Percentiles rank a stretch among this genome's conserved stretches.
phyloP scores from a whole-genome alignment of 1,140 invertebrate species.

The Penaeus indicus region DNA sequence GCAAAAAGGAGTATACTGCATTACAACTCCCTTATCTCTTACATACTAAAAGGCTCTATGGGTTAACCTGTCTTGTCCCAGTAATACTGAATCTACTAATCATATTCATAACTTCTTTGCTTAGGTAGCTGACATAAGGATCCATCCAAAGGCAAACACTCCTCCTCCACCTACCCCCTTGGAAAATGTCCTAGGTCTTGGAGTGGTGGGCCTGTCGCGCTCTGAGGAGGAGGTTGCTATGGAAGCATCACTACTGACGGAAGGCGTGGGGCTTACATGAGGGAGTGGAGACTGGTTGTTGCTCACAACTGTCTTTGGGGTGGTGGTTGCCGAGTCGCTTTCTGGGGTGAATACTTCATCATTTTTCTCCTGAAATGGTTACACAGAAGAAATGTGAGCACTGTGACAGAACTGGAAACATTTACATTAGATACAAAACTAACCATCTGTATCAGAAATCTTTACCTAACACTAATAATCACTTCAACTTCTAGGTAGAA shows the following conservation, averaged over 20 bases:
- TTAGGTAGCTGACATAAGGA: too few species aligned
- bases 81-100: too few species aligned
- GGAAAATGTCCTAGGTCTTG: conserved; percentile 68
- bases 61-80: too few species aligned
- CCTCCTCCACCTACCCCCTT: conserved; percentile 69
- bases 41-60: too few species aligned
- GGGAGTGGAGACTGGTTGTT: conserved; percentile 72
- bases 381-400: not conserved
- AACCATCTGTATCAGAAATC: too few species aligned
- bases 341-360: conserved; percentile 77
- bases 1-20: too few species aligned
- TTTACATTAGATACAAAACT: not conserved
- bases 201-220: conserved; percentile 73
- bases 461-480: too few species aligned
- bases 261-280: conserved; percentile 66
- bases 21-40: too few species aligned
- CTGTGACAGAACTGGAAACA: not conserved
- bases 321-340: conserved; percentile 78
- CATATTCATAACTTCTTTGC: too few species aligned
- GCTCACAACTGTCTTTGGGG: conserved; percentile 78
- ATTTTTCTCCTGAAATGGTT: conserved; percentile 73
- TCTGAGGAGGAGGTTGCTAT: conserved; percentile 68
- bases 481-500: too few species aligned
- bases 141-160: conserved; percentile 18
- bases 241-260: conserved; percentile 67